Conservation (phyloP, 2,888 invertebrate genomes). For the Hyposoter didymator region DNA sequence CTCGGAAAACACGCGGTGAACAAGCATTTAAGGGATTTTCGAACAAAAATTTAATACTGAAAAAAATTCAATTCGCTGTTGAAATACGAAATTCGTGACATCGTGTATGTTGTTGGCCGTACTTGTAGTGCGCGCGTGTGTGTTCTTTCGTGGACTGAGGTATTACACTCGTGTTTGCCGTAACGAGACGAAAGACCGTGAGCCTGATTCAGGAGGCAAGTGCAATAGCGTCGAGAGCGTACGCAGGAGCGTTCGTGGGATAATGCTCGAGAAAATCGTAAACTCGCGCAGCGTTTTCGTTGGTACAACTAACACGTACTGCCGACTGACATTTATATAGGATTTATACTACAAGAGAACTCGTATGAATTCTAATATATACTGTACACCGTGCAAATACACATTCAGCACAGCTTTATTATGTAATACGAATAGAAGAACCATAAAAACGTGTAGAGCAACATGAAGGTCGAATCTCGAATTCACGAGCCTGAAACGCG, state of each 20-base stretch:
- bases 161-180: constrained; percentile 18
- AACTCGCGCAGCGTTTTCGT: constrained; percentile 55
- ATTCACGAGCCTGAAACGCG: not conserved
- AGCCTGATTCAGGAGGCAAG: constrained; percentile 16
- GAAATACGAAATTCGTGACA: not conserved
- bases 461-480: not conserved
- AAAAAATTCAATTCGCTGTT: not conserved
- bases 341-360: constrained; percentile 61
- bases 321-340: constrained; percentile 55
- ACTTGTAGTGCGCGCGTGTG: not conserved
- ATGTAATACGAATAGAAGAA: constrained; percentile 5
- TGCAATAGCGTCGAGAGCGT: constrained; percentile 12
- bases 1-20: not conserved
- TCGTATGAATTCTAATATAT: constrained; percentile 64
- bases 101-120: not conserved
- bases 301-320: constrained; percentile 59
- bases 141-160: not conserved
- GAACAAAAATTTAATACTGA: not conserved
- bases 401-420: constrained; percentile 10
- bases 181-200: constrained; percentile 24
- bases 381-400: constrained; percentile 22
- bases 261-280: constrained; percentile 56
- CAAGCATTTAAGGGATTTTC: not conserved
- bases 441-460: not conserved
- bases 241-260: constrained; percentile 30